Conservation (phyloP, 2,797 vertebrate species). For the Argya squamiceps region DNA sequence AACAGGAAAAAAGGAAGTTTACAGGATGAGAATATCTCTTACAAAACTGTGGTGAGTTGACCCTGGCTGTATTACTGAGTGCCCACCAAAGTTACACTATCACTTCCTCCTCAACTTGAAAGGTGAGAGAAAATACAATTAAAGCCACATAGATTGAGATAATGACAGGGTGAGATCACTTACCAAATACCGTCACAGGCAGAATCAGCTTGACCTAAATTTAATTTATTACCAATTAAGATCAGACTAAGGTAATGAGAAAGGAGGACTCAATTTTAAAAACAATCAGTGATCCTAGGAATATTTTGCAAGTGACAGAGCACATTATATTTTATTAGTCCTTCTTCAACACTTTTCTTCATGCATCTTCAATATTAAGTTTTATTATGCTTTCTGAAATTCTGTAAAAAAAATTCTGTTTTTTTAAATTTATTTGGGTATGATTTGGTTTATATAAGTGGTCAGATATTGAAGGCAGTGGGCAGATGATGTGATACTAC, state of each 20-base stretch:
- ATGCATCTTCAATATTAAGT: neutral
- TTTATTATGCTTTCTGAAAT: neutral
- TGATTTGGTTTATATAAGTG: neutral
- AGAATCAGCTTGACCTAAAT: neutral
- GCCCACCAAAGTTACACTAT: neutral
- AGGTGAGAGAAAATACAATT: neutral
- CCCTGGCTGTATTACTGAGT: rapidly evolving
- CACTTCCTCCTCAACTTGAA: neutral
- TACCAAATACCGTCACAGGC: neutral
- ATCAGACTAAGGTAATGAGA: neutral
- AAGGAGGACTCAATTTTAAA: neutral
- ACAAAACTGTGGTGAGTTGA: neutral
- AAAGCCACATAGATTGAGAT: neutral
- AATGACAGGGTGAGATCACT: neutral
- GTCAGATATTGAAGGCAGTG: neutral
- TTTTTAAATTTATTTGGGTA: neutral
- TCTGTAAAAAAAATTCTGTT: neutral
- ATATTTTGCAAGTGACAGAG: neutral
- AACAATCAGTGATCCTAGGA: neutral
- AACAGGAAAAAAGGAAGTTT: neutral
- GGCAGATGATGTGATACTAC: neutral
- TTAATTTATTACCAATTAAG: neutral
- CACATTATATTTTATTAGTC: neutral
- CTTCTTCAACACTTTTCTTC: neutral
- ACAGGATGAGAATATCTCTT: neutral